These are phyloP conservation scores for Sepioteuthis lessoniana DNA, from an alignment of 2,888 invertebrate genomes.

Conservation along the genomic window DNA sequence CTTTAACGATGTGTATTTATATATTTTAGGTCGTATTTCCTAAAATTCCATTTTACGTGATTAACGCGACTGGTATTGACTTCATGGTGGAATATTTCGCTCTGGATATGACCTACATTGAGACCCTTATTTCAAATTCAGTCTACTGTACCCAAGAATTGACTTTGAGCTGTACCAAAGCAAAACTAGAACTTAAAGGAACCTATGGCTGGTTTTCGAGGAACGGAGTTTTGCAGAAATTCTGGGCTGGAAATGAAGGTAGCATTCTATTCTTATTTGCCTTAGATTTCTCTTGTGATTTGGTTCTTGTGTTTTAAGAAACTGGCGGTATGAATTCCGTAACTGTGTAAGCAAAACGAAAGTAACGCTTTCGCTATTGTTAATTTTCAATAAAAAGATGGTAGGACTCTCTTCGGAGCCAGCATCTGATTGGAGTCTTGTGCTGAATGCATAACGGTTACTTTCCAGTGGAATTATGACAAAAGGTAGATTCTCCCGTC, in stretches of 20 bases:
- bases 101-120: conserved; percentile 51
- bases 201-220: conserved; percentile 53
- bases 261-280: not conserved
- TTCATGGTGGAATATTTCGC: conserved; percentile 54
- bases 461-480: too few relatives aligned
- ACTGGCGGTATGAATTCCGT: too few relatives aligned
- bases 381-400: too few relatives aligned
- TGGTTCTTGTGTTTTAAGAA: too few relatives aligned
- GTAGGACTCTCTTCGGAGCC: too few relatives aligned
- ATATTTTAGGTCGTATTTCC: conserved; percentile 49
- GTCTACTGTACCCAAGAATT: conserved; percentile 63
- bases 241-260: conserved; percentile 54
- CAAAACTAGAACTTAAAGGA: conserved; percentile 49
- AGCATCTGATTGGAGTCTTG: too few relatives aligned
- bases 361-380: too few relatives aligned
- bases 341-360: too few relatives aligned
- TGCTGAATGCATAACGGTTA: too few relatives aligned
- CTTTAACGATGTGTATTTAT: not conserved
- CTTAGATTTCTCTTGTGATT: too few relatives aligned
- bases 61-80: conserved; percentile 47
- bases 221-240: conserved; percentile 50
- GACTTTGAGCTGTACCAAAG: conserved; percentile 56
- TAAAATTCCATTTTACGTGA: not conserved
- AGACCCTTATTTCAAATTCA: conserved; percentile 53
- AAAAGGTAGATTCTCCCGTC: too few relatives aligned